These are phyloP conservation scores for Pelagia noctiluca DNA, from an alignment of 30 jellyfish, hydroid and myxozoan species.

Conservation along the genomic window DNA sequence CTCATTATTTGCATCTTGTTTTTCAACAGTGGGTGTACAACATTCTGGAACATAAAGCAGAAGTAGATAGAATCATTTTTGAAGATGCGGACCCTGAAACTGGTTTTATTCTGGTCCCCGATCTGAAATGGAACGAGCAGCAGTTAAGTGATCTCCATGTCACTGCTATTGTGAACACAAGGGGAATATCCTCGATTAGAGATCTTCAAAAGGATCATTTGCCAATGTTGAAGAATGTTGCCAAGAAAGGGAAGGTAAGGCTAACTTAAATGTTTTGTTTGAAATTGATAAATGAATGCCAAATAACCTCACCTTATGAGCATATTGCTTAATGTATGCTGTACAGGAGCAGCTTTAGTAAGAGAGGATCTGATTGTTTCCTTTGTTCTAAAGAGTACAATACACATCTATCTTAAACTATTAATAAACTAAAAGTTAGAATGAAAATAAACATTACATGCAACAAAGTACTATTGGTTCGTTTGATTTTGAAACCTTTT, in stretches of 20 bases:
- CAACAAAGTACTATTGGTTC: no score
- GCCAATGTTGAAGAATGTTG: slow-evolving; percentile 83
- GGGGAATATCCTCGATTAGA: slow-evolving; percentile 71
- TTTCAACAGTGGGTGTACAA: slow-evolving; percentile 91
- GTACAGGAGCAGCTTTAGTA: no score
- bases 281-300: background rate
- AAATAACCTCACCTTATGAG: no score
- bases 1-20: background rate
- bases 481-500: no score
- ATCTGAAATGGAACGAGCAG: slow-evolving; percentile 96
- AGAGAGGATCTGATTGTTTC: no score
- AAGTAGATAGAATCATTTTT: slow-evolving; percentile 80
- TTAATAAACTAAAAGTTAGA: no score
- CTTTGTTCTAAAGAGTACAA: no score
- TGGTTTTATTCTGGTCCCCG: slow-evolving; percentile 94
- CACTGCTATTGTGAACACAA: slow-evolving; percentile 65
- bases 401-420: no score
- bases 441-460: no score
- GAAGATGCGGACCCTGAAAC: slow-evolving; percentile 86
- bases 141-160: slow-evolving; percentile 78
- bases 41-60: slow-evolving; percentile 92
- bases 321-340: no score
- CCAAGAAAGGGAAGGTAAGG: slow-evolving; percentile 83
- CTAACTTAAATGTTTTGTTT: background rate
- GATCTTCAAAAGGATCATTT: slow-evolving; percentile 75